phyloP scores from a whole-genome alignment of 2,797 vertebrate genomes.

The Yasuhikotakia modesta region DNA sequence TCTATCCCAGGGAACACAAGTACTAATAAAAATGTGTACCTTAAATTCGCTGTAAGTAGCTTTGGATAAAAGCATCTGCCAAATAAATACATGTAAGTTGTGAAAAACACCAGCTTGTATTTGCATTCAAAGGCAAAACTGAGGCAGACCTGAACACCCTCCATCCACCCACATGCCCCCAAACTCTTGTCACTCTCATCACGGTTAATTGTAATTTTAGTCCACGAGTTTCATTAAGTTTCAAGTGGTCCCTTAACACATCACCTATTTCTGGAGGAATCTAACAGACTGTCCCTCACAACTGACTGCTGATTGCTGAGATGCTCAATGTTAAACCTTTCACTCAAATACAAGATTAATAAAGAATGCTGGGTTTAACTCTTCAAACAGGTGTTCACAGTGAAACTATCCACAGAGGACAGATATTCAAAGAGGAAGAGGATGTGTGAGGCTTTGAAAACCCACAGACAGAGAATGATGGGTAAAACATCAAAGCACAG shows the following conservation, averaged over 20 bases:
- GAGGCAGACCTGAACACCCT: not conserved
- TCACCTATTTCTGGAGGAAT: slow-evolving; percentile 20
- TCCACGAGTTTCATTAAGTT: not conserved
- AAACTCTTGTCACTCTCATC: slow-evolving; percentile 14
- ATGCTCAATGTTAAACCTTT: slow-evolving; percentile 9
- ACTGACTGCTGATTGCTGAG: not conserved
- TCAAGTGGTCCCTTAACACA: slow-evolving; percentile 1
- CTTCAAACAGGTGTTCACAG: slow-evolving; percentile 71
- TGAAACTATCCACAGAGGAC: slow-evolving; percentile 60
- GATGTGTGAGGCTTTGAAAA: slow-evolving; percentile 62
- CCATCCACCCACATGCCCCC: not conserved
- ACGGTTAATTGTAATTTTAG: slow-evolving; percentile 5
- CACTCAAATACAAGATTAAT: slow-evolving; percentile 61
- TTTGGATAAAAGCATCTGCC: too few relatives aligned
- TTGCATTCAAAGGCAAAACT: not conserved
- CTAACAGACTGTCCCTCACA: not conserved
- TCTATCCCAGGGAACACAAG: too few relatives aligned
- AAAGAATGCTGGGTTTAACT: slow-evolving; percentile 68
- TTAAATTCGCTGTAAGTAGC: too few relatives aligned
- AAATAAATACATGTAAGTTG: not conserved
- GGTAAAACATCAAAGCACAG: slow-evolving; percentile 71
- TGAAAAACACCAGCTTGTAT: too few relatives aligned
- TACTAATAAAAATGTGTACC: too few relatives aligned
- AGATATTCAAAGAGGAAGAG: slow-evolving; percentile 54
- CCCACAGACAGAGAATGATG: slow-evolving; percentile 53